A percentile compares a stretch with the other conserved stretches of the same genome.
Conservation (phyloP, 2,113 vertebrate species). For the Mola mola region DNA sequence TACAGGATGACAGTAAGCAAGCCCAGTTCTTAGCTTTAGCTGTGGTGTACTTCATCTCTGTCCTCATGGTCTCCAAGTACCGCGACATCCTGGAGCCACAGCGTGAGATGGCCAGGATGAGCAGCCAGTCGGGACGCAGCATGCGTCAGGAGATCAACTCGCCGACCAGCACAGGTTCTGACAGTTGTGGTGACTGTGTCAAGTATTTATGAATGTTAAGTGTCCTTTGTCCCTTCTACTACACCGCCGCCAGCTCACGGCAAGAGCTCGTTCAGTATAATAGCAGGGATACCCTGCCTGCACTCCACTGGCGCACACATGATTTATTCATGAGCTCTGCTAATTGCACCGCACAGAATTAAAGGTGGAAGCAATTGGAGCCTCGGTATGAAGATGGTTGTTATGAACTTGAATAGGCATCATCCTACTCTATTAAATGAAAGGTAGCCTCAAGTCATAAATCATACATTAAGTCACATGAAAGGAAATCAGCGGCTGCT, state of each 20-base stretch:
- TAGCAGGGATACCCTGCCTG: slow-evolving; percentile 47
- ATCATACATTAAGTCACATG: slow-evolving; percentile 62
- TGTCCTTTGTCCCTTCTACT: slow-evolving; percentile 24
- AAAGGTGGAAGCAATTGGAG: slow-evolving; percentile 48
- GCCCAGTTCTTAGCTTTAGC: slow-evolving; percentile 97
- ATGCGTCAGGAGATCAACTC: slow-evolving; percentile 94
- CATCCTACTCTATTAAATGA: slow-evolving; percentile 51
- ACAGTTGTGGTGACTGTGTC: slow-evolving; percentile 15
- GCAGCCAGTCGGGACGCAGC: slow-evolving; percentile 87
- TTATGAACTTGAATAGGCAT: slow-evolving; percentile 56
- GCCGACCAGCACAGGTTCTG: slow-evolving; percentile 92
- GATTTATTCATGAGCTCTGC: slow-evolving; percentile 70
- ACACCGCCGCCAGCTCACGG: slow-evolving; percentile 20
- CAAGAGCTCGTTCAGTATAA: slow-evolving; percentile 45
- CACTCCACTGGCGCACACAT: slow-evolving; percentile 36
- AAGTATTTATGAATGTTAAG: slow-evolving; percentile 15
- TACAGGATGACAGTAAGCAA: slow-evolving; percentile 96
- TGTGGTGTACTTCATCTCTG: slow-evolving; percentile 98
- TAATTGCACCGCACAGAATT: slow-evolving; percentile 72
- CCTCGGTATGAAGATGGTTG: slow-evolving; percentile 36
- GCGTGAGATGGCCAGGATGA: slow-evolving; percentile 88
- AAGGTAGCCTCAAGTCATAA: slow-evolving; percentile 66
- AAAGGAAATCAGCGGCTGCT: slow-evolving; percentile 61
- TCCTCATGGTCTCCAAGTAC: slow-evolving; percentile 99
- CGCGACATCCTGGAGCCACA: slow-evolving; percentile 98